A percentile compares a stretch with the other conserved stretches of the same genome.
Conservation (phyloP, 2,797 vertebrate species). For the Oreochromis grahami region DNA sequence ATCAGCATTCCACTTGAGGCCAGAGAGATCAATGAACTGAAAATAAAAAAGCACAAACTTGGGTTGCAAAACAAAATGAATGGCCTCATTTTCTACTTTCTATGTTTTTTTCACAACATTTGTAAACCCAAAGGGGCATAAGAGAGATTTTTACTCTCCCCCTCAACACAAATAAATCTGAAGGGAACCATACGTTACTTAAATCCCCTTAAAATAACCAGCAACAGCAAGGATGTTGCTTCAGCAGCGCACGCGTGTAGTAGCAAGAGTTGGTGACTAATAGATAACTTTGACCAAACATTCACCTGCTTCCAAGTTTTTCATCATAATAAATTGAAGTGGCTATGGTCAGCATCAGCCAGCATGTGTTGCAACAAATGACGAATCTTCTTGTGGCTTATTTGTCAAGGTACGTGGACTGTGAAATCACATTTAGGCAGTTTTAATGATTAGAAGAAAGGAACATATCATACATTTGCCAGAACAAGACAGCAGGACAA, state of each 20-base stretch:
- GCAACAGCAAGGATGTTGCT: too few species aligned
- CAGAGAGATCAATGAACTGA: too few species aligned
- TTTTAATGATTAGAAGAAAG: neutral
- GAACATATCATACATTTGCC: neutral
- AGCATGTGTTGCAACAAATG: neutral
- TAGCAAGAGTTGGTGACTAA: constrained; percentile 26
- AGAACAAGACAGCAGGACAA: neutral
- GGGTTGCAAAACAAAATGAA: too few species aligned
- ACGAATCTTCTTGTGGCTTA: neutral
- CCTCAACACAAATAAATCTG: too few species aligned
- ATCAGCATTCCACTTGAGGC: constrained; percentile 21
- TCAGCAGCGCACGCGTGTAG: too few species aligned
- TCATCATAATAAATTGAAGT: neutral
- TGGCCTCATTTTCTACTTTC: too few species aligned
- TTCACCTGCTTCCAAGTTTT: constrained; percentile 4
- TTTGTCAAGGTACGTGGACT: neutral
- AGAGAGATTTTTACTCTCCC: too few species aligned
- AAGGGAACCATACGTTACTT: too few species aligned
- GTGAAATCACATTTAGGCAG: neutral
- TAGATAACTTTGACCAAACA: constrained; percentile 5
- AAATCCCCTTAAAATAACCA: too few species aligned
- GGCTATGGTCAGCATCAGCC: neutral
- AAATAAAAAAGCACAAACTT: too few species aligned
- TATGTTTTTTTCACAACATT: too few species aligned
- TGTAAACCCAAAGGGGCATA: too few species aligned